Base-by-base conservation (phyloP, 2,797 vertebrate genomes). In the Anguilla pacifica region DNA sequence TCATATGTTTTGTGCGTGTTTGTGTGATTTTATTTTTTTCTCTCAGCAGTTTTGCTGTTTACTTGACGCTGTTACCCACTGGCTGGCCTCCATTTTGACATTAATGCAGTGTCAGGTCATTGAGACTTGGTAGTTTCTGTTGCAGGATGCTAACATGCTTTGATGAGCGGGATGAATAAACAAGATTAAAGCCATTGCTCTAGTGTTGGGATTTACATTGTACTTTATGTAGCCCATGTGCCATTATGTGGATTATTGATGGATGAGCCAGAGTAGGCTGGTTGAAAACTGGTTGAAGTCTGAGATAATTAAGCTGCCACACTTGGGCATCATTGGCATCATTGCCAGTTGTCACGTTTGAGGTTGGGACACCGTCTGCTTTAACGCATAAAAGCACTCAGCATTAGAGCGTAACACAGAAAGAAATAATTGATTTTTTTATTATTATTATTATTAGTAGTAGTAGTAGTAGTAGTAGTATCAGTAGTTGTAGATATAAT, bases 311-410 rank as follows among this genome's bases (percentile, higher is more conserved):
- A 43, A 64, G 77, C 70, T 49, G 83, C 39, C 3, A 2, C 15
- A 6, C 10, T 55, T 31, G 17, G 84, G 15, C 5, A 46, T 85
- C 84, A 85, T 59, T 59, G 57, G 43, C 43, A 46, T 46, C 43
- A 46, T 55, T 87, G 55, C 87, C 88, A 91, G 86, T 91, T 89
- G 86, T 85, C 87, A 74, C 70, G 22, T 85, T 55, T n/a, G 61
- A 82, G 88, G 86, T 81, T 89, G 87, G 13, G 7, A 59, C 57
- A 59, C 19, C 61, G 25, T 53, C 85, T 51, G 35, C 53, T 17
- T 35, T 53, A 85, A 77, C 86, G 79, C 51, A 49, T 28, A 55
- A 74, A 83, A 39, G 57, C 39, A 84, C 22, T 49, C 22, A 4
- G 13, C 9, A 61, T 46, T 55, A 6, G 35, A 51, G 11, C 72